Conservation (phyloP, 2,888 invertebrate genomes). For the Conistra vaccinii region DNA sequence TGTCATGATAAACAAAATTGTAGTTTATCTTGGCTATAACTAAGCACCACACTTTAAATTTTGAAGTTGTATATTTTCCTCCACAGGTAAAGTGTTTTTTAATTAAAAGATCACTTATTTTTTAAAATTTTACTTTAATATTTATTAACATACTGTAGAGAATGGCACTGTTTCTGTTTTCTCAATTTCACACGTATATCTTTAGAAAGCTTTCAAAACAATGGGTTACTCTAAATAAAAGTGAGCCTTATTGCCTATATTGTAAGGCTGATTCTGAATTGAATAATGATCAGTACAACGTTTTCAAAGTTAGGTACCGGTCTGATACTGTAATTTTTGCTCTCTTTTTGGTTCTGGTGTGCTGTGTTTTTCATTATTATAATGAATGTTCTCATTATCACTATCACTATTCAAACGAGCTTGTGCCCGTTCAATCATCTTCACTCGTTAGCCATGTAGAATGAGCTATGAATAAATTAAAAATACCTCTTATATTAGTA, state of each 20-base stretch:
- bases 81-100: too few species aligned
- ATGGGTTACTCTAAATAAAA: neutral
- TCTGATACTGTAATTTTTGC: too few species aligned
- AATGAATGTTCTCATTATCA: slow-evolving; percentile 4
- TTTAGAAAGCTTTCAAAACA: neutral
- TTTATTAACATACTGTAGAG: neutral
- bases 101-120: slow-evolving; percentile 21
- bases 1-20: neutral
- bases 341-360: neutral
- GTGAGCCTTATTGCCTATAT: neutral
- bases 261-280: neutral
- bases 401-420: neutral
- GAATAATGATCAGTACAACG: neutral
- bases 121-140: neutral
- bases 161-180: slow-evolving; percentile 2
- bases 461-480: slow-evolving; percentile 42
- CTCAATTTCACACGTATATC: neutral
- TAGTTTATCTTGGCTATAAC: neutral
- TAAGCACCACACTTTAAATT: too few species aligned
- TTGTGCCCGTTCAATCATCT: slow-evolving; percentile 17
- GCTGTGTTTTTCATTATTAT: neutral
- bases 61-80: too few species aligned
- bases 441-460: neutral
- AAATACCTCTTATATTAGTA: slow-evolving; percentile 24
- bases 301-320: neutral